Conservation (phyloP, 2,888 invertebrate genomes). For the Philaethria dido region DNA sequence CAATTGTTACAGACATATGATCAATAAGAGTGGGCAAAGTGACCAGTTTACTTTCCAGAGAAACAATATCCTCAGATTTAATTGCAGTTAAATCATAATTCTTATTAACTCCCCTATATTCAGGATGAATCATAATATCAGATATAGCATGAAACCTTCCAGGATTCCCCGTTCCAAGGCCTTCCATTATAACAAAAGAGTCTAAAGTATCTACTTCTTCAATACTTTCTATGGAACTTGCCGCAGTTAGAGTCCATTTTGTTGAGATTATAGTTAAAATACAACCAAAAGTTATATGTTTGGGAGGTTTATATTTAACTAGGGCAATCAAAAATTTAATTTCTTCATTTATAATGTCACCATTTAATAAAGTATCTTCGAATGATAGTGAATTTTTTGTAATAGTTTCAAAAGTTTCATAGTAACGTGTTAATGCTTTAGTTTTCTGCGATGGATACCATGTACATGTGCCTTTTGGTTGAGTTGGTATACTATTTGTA, state of each 20-base stretch:
- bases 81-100: conserved; percentile 63
- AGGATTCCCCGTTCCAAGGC: conserved; percentile 46
- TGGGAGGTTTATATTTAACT: conserved; percentile 59
- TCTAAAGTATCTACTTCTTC: conserved; percentile 68
- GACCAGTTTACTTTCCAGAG: conserved; percentile 33
- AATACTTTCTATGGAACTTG: conserved; percentile 69
- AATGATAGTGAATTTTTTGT: neutral
- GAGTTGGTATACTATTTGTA: conserved; percentile 19
- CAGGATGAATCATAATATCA: conserved; percentile 64
- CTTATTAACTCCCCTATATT: conserved; percentile 54
- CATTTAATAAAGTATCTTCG: conserved; percentile 43
- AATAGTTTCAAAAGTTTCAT: conserved; percentile 41
- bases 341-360: conserved; percentile 47
- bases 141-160: conserved; percentile 53
- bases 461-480: conserved; percentile 56
- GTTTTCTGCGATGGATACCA: conserved; percentile 67
- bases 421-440: conserved; percentile 54
- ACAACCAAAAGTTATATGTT: conserved; percentile 65
- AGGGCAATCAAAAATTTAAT: conserved; percentile 58
- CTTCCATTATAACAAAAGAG: conserved; percentile 63
- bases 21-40: conserved; percentile 56
- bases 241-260: conserved; percentile 68
- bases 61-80: conserved; percentile 52
- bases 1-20: conserved; percentile 59
- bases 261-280: conserved; percentile 60